Percentiles rank a stretch among this genome's conserved stretches.
Conservation (phyloP, 2,113 vertebrate genomes). For the Urocynchramus pylzowi region DNA sequence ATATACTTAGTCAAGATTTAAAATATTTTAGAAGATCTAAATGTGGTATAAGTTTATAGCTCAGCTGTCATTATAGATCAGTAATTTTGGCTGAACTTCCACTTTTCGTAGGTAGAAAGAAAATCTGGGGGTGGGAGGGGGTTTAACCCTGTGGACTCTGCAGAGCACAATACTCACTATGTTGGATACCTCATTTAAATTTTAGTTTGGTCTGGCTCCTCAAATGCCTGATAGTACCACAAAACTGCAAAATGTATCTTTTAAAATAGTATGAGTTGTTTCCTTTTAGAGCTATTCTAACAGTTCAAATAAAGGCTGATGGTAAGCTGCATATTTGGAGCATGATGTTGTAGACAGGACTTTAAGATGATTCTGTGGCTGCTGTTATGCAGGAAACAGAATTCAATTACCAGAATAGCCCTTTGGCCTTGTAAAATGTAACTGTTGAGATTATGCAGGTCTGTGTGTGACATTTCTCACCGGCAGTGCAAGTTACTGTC, state of each 20-base stretch:
- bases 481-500: not conserved
- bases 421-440: conserved; percentile 21
- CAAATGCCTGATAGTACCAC: not conserved
- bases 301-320: not conserved
- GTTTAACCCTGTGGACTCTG: not conserved
- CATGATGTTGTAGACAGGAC: not conserved
- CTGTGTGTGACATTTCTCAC: not conserved
- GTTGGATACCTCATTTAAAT: not conserved
- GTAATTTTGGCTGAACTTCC: not conserved
- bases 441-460: not conserved
- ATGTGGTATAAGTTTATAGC: not conserved
- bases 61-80: not conserved
- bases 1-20: not conserved
- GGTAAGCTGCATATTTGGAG: not conserved
- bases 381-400: conserved; percentile 6
- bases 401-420: conserved; percentile 20
- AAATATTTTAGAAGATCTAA: not conserved
- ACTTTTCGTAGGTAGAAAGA: not conserved
- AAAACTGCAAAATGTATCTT: not conserved
- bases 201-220: not conserved
- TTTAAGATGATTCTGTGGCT: not conserved
- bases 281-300: not conserved
- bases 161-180: accelerated
- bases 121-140: not conserved
- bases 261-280: not conserved